These are phyloP conservation scores for Ctenodactylus gundi DNA, from an alignment of 2,113 vertebrate genomes.

Conservation along the genomic window DNA sequence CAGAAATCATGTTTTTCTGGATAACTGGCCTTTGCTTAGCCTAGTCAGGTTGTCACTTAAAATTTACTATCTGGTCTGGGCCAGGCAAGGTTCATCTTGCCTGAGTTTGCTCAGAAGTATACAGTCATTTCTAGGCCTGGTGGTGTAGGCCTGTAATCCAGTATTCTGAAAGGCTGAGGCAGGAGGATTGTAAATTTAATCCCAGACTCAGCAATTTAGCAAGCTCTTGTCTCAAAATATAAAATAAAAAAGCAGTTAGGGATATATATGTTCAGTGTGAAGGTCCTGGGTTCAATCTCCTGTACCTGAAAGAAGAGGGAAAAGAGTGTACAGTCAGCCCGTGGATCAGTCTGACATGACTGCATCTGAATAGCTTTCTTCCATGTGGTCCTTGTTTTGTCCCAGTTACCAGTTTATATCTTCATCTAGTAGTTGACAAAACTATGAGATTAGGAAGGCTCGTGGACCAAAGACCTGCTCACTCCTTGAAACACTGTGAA, in stretches of 20 bases:
- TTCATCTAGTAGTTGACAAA: conserved; percentile 17
- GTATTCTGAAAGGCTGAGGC: no score
- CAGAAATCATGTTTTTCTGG: neutral
- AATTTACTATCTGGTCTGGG: neutral
- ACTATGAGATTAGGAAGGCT: neutral
- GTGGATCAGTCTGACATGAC: neutral
- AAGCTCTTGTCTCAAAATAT: no score
- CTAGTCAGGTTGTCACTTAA: neutral
- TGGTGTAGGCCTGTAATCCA: no score
- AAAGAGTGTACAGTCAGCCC: neutral
- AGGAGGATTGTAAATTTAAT: no score
- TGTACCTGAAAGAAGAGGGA: no score
- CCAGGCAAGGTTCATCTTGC: neutral
- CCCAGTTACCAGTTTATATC: neutral
- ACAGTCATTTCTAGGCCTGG: no score
- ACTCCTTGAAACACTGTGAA: neutral
- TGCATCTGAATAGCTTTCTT: neutral
- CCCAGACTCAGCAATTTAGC: no score
- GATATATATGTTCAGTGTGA: no score
- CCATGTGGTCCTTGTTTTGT: neutral
- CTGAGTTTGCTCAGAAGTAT: neutral
- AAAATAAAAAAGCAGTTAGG: no score
- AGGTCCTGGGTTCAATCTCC: no score
- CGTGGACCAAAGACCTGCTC: neutral
- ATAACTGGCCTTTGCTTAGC: neutral